These are phyloP conservation scores for Neoarius graeffei DNA, from an alignment of 2,113 vertebrate genomes.

Conservation along the genomic window DNA sequence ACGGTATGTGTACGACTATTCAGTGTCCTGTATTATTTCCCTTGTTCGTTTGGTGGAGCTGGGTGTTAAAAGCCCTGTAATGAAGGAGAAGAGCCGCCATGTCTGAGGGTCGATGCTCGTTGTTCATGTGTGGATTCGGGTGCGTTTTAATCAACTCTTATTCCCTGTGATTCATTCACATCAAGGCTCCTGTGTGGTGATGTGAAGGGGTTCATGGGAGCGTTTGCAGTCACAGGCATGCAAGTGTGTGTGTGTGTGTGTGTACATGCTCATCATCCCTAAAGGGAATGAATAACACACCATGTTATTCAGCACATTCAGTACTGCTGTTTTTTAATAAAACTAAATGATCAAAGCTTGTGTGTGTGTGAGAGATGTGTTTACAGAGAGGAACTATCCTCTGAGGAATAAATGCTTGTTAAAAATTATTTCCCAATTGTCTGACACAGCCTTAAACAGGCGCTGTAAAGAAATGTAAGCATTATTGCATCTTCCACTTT, in stretches of 20 bases:
- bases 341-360: background rate
- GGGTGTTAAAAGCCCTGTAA: background rate
- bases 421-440: background rate
- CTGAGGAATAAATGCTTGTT: background rate
- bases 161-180: background rate
- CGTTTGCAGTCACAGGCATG: too few relatives aligned
- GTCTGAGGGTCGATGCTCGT: background rate
- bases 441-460: too few relatives aligned
- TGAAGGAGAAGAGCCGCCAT: background rate
- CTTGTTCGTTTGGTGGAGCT: background rate
- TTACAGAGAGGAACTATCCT: too few relatives aligned
- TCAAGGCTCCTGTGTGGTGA: background rate
- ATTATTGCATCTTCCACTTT: background rate
- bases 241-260: background rate
- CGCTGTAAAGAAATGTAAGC: too few relatives aligned
- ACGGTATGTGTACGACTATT: background rate
- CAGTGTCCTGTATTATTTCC: background rate
- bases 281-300: background rate
- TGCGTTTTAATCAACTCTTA: conserved; percentile 21
- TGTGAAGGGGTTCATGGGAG: background rate
- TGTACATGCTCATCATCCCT: background rate
- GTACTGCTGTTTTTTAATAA: background rate
- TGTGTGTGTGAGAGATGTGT: background rate
- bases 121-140: background rate
- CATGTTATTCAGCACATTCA: background rate